Evolutionary conservation across 2,797 vertebrate genomes (phyloP).

Genomic region (Sebastes variabilis): DNA sequence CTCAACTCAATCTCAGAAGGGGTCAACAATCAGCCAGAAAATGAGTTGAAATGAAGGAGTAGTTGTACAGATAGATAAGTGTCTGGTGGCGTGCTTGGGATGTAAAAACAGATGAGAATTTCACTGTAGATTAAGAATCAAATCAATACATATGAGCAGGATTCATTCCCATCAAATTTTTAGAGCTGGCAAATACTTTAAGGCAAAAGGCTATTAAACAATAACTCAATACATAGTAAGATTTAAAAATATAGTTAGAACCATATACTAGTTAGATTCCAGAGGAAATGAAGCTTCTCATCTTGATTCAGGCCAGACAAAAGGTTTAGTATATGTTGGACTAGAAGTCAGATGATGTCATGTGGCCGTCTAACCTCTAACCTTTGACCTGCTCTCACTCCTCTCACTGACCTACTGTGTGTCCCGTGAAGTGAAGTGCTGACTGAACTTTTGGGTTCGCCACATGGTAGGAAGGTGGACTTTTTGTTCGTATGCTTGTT

Average conservation of each 20-base stretch:
- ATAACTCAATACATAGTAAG: not conserved
- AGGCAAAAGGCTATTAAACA: not conserved
- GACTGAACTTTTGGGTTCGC: conserved; percentile 22
- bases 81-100: not conserved
- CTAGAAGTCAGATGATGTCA: not conserved
- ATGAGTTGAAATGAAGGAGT: conserved; percentile 6
- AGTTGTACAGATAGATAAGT: not conserved
- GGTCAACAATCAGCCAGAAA: conserved; percentile 41
- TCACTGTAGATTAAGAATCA: not conserved
- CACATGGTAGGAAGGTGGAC: conserved; percentile 8
- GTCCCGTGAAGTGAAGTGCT: conserved; percentile 35
- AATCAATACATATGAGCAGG: not conserved
- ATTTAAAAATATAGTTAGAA: not conserved
- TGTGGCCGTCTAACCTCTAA: conserved; percentile 8
- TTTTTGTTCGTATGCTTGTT: conserved; percentile 28
- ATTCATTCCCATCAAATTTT: not conserved
- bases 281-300: not conserved
- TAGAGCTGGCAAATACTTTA: not conserved
- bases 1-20: conserved; percentile 55
- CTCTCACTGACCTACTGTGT: conserved; percentile 6
- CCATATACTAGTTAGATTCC: not conserved
- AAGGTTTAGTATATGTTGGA: not conserved
- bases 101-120: not conserved
- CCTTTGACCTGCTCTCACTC: conserved; percentile 21
- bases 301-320: not conserved